Evolutionary conservation across 2,888 invertebrate genomes (phyloP).

Genomic region (Schrankia costaestrigalis): DNA sequence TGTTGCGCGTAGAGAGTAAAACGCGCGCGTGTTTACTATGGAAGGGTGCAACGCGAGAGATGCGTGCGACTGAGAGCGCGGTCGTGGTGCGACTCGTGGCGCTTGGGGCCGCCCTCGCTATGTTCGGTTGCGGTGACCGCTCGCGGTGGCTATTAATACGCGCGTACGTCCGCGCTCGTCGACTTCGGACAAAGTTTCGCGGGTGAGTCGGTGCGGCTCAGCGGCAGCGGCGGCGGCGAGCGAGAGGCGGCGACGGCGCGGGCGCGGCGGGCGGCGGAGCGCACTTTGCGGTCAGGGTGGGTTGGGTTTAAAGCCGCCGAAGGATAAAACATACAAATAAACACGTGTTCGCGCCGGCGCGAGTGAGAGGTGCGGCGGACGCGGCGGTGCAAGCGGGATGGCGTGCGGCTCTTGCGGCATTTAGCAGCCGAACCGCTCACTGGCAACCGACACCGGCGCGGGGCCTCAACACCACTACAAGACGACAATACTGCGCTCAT

Average conservation of each 20-base stretch:
- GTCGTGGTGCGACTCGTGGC: slow-evolving; percentile 52
- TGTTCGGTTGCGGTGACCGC: slow-evolving; percentile 67
- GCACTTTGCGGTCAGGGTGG: slow-evolving; percentile 85
- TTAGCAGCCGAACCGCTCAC: slow-evolving; percentile 66
- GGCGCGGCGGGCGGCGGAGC: slow-evolving; percentile 81
- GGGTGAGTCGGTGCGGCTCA: slow-evolving; percentile 68
- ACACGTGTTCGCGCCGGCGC: slow-evolving; percentile 83
- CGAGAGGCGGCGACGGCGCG: slow-evolving; percentile 74
- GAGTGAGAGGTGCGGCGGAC: slow-evolving; percentile 71
- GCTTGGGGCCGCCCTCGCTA: slow-evolving; percentile 40
- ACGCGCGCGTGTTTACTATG: slow-evolving; percentile 37
- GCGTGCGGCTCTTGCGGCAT: slow-evolving; percentile 72
- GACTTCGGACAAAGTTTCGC: slow-evolving; percentile 80
- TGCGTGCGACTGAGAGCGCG: slow-evolving; percentile 57
- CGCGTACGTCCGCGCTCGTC: slow-evolving; percentile 77
- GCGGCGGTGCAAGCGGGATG: slow-evolving; percentile 67
- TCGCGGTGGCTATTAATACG: slow-evolving; percentile 76
- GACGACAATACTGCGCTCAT: slow-evolving; percentile 7
- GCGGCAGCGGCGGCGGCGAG: slow-evolving; percentile 70
- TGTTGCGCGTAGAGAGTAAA: slow-evolving; percentile 17
- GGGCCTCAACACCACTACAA: slow-evolving; percentile 3
- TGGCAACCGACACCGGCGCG: slow-evolving; percentile 37
- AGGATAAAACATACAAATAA: slow-evolving; percentile 83
- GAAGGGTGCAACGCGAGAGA: slow-evolving; percentile 44
- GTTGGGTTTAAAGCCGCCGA: slow-evolving; percentile 85